Evolutionary conservation across 2,888 invertebrate genomes (phyloP).

Genomic region (Epirrhoe alternata): DNA sequence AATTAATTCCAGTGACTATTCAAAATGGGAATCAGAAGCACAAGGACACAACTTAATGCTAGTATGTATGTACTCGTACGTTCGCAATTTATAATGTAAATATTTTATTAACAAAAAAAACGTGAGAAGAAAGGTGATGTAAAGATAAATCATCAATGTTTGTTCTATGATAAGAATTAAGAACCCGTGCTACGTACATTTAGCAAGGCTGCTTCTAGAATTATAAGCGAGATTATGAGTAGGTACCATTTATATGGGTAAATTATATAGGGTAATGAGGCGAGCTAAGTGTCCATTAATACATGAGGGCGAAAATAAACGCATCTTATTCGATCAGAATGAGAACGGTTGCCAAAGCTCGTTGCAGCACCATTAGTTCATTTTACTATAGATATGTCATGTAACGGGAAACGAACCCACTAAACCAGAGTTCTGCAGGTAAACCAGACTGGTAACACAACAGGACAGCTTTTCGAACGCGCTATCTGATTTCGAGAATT

Average conservation of each 20-base stretch:
- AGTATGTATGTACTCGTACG: neutral
- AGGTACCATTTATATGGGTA: constrained; percentile 35
- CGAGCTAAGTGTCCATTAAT: constrained; percentile 43
- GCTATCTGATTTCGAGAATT: constrained; percentile 29
- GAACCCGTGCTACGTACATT: constrained; percentile 14
- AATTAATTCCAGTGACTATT: neutral
- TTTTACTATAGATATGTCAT: constrained; percentile 12
- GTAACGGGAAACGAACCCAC: constrained; percentile 32
- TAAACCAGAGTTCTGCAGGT: constrained; percentile 29
- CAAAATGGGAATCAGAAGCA: neutral
- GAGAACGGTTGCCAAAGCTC: constrained; percentile 50
- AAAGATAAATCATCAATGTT: constrained; percentile 24
- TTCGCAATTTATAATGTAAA: constrained; percentile 1
- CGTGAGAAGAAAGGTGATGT: constrained; percentile 12
- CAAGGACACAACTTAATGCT: neutral
- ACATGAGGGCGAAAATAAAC: constrained; percentile 53
- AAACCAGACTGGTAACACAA: constrained; percentile 32
- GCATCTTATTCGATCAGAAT: constrained; percentile 48
- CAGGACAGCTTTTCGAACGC: constrained; percentile 27
- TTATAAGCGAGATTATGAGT: constrained; percentile 27
- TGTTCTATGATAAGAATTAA: constrained; percentile 23
- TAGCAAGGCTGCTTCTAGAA: constrained; percentile 30
- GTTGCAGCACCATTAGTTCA: constrained; percentile 27
- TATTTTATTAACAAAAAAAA: constrained; percentile 1
- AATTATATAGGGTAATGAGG: constrained; percentile 40